Base-by-base conservation (phyloP, 2,888 invertebrate species). In the Philereme transversata region DNA sequence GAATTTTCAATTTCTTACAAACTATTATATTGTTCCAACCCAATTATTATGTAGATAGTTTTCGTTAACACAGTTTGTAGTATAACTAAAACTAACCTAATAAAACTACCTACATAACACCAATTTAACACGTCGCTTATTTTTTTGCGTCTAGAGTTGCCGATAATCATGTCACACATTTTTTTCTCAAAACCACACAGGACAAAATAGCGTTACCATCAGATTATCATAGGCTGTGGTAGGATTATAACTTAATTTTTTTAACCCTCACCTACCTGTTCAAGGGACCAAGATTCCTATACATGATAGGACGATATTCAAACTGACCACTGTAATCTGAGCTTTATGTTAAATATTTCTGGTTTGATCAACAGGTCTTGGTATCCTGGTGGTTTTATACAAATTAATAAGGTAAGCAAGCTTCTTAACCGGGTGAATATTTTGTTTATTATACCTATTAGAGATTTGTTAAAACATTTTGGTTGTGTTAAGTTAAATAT, bases 171-270 rank as follows among this genome's bases (percentile, higher is more conserved):
- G 90, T 91, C 92, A 92, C 90, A 89, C 86, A 77, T 90, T 92
- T 92, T 72, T 91, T 91, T 88, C 71, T 74, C 67, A 74, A 88
- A 92, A 89, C 91, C 92, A 92, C 92, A 92, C 92, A 90, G 86
- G 85, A 90, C 91, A 92, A 90, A 91, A 90, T 90, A 84, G 91
- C 90, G 91, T 91, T 89, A 89, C 91, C 83, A 90, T 91, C 91
- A 90, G 91, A 91, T 92, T 92, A 92, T 86, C 88, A 86, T 82
- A 84, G 84, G 68, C 83, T 90, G 90, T 84, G 89, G 90, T 86
- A 73, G 87, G 90, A 91, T 90, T 91, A 91, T 91, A 88, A 86
- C 91, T 90, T 89, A 77, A 86, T 87, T 91, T 92, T 89, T 91
- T 90, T 47, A 52, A 76, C 68, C 79, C 75, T 81, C 80, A 77